Conservation (phyloP, 1,140 invertebrate genomes). For the Drosophila yakuba region DNA sequence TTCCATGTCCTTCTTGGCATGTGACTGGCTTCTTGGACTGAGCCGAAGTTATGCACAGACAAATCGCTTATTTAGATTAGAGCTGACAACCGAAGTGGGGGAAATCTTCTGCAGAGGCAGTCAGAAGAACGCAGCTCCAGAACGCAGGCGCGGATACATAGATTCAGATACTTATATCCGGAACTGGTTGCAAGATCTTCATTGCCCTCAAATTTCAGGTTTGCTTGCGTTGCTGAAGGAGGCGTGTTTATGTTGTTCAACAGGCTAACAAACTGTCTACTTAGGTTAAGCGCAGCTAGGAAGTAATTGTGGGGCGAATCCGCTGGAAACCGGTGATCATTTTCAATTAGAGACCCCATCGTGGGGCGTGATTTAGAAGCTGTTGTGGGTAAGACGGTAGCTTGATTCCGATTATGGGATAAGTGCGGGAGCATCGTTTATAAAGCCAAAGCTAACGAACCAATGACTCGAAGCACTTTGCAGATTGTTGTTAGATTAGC, state of each 20-base stretch:
- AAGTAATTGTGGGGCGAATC: constrained; percentile 32
- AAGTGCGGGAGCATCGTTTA: constrained; percentile 48
- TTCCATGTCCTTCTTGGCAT: constrained; percentile 16
- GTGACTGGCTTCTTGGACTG: constrained; percentile 18
- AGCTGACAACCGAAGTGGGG: constrained; percentile 56
- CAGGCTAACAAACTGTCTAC: constrained; percentile 70
- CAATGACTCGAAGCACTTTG: constrained; percentile 49
- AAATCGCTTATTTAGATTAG: constrained; percentile 80
- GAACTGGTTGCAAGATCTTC: constrained; percentile 51
- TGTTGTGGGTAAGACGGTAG: constrained; percentile 65
- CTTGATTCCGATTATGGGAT: constrained; percentile 40
- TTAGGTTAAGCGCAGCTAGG: constrained; percentile 53
- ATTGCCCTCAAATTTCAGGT: constrained; percentile 29
- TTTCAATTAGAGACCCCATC: constrained; percentile 63
- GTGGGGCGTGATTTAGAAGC: constrained; percentile 43
- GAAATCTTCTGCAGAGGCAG: not conserved
- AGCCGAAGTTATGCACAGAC: constrained; percentile 65
- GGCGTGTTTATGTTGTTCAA: constrained; percentile 61
- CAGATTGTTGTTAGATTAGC: constrained; percentile 51
- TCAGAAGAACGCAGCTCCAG: constrained; percentile 1
- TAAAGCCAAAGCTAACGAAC: constrained; percentile 47
- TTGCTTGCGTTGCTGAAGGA: constrained; percentile 16
- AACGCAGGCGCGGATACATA: constrained; percentile 39
- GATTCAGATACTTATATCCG: constrained; percentile 10
- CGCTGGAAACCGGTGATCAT: constrained; percentile 51